Percentiles rank a stretch among this genome's conserved stretches.
Conservation (phyloP, 2,888 invertebrate species). For the Ecliptopera silaceata region DNA sequence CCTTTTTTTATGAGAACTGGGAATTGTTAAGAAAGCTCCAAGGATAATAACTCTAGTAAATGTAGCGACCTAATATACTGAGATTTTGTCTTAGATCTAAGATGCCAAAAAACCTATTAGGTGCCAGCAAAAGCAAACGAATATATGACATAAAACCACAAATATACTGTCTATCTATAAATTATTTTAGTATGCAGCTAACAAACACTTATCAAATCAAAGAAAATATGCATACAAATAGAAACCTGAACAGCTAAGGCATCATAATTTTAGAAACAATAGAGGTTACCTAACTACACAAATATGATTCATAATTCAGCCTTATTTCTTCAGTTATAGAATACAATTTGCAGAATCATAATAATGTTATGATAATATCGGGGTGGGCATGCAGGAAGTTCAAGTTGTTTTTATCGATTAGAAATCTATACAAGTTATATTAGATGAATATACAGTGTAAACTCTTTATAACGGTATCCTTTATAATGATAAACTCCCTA, state of each 20-base stretch:
- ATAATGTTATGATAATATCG: neutral
- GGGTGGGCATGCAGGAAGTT: neutral
- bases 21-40: too few relatives aligned
- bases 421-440: too few relatives aligned
- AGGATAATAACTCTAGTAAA: too few relatives aligned
- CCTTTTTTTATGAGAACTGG: too few relatives aligned
- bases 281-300: constrained; percentile 4
- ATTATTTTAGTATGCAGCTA: constrained; percentile 4
- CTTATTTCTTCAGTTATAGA: neutral
- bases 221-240: constrained; percentile 19
- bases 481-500: too few relatives aligned
- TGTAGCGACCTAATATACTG: too few relatives aligned
- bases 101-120: too few relatives aligned
- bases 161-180: neutral
- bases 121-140: too few relatives aligned
- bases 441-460: too few relatives aligned
- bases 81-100: too few relatives aligned
- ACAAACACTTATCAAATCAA: constrained; percentile 6
- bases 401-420: neutral
- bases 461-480: too few relatives aligned
- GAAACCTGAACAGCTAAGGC: constrained; percentile 8
- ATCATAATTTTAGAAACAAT: constrained; percentile 15
- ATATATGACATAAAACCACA: too few relatives aligned
- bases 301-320: constrained; percentile 3
- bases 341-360: neutral